Conservation (phyloP, 2,797 vertebrate genomes). For the Peromyscus melanophrys region DNA sequence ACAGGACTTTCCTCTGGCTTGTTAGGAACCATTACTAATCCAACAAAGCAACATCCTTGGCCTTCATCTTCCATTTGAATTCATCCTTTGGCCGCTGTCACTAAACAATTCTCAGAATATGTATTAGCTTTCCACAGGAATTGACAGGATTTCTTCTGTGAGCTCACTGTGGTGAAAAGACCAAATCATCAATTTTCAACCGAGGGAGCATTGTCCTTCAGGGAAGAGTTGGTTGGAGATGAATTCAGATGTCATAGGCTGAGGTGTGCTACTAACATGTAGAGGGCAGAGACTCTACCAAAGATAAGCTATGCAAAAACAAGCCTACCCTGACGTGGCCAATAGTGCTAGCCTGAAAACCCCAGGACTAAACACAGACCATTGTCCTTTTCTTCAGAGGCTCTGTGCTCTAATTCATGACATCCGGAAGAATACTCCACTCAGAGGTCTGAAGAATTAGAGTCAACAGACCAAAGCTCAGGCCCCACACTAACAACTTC, state of each 20-base stretch:
- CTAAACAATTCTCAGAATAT: background rate
- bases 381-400: constrained; percentile 1
- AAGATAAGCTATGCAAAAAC: background rate
- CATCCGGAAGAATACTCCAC: background rate
- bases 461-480: constrained; percentile 5
- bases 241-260: background rate
- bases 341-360: background rate
- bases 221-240: background rate
- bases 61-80: background rate
- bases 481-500: background rate
- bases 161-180: background rate
- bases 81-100: constrained; percentile 2
- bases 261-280: background rate
- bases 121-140: background rate
- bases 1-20: background rate
- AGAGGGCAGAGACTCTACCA: background rate
- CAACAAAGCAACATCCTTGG: background rate
- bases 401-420: background rate
- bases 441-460: background rate
- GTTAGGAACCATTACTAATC: background rate
- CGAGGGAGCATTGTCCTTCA: background rate
- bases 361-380: background rate
- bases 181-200: background rate
- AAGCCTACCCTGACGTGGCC: background rate
- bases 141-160: background rate